These are phyloP conservation scores for Allobates femoralis DNA, from an alignment of 2,797 vertebrate genomes.

Conservation along the genomic window DNA sequence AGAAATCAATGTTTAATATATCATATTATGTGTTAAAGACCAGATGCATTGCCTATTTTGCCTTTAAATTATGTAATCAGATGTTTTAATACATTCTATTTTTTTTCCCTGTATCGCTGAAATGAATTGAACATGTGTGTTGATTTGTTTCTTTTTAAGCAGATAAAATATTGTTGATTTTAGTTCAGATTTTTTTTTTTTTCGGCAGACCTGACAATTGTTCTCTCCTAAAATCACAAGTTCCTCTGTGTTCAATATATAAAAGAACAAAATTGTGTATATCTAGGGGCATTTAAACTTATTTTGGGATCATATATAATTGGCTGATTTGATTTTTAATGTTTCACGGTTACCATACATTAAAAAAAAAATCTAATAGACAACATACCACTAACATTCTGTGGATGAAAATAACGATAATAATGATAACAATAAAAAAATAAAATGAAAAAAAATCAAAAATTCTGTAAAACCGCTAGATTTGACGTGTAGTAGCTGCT, in stretches of 20 bases:
- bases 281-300: conserved; percentile 57
- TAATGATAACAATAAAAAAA: neutral
- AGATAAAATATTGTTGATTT: conserved; percentile 67
- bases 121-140: conserved; percentile 71
- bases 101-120: conserved; percentile 75
- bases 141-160: conserved; percentile 66
- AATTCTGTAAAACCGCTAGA: conserved; percentile 70
- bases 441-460: conserved; percentile 49
- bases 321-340: conserved; percentile 14
- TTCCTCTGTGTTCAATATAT: conserved; percentile 69
- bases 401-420: conserved; percentile 61
- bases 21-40: conserved; percentile 94
- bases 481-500: conserved; percentile 72
- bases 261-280: conserved; percentile 64
- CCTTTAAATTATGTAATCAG: conserved; percentile 80
- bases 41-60: conserved; percentile 91
- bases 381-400: conserved; percentile 65
- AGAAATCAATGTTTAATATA: conserved; percentile 95
- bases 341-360: conserved; percentile 7
- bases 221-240: conserved; percentile 71
- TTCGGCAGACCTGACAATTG: conserved; percentile 73
- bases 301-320: conserved; percentile 58
- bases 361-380: conserved; percentile 29
- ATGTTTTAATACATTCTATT: conserved; percentile 76
- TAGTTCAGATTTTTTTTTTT: conserved; percentile 54